phyloP scores from a whole-genome alignment of 1,140 invertebrate species.

The Orchestia grillus region DNA sequence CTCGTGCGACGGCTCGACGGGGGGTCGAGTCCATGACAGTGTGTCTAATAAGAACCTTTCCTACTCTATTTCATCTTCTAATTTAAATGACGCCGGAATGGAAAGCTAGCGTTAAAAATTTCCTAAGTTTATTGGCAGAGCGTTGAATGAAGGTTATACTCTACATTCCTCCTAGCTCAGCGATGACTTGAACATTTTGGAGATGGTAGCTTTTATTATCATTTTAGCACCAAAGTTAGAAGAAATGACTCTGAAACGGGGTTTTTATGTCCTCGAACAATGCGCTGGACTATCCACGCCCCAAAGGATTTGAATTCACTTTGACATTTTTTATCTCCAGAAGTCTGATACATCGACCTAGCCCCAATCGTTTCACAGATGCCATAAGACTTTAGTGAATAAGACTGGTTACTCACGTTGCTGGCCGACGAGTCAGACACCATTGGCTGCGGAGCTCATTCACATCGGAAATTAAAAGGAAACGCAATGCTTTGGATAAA shows the following conservation, averaged over 20 bases:
- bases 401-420: not conserved
- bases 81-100: not conserved
- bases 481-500: no score
- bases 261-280: not conserved
- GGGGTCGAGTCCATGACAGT: constrained; percentile 15
- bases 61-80: not conserved
- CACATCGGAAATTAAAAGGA: not conserved
- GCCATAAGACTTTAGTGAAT: not conserved
- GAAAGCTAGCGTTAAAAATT: not conserved
- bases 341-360: not conserved
- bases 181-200: not conserved
- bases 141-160: not conserved
- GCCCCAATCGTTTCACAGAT: not conserved
- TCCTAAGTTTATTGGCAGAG: not conserved
- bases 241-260: not conserved
- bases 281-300: not conserved
- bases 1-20: not conserved
- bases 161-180: not conserved
- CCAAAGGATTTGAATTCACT: not conserved
- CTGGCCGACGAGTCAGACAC: not conserved
- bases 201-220: not conserved
- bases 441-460: not conserved
- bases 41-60: not conserved
- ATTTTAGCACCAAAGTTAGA: not conserved
- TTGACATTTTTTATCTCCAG: no score